Percentiles rank a stretch among this genome's conserved stretches.
Conservation (phyloP, 1,140 invertebrate genomes). For the Bombus terrestris region DNA sequence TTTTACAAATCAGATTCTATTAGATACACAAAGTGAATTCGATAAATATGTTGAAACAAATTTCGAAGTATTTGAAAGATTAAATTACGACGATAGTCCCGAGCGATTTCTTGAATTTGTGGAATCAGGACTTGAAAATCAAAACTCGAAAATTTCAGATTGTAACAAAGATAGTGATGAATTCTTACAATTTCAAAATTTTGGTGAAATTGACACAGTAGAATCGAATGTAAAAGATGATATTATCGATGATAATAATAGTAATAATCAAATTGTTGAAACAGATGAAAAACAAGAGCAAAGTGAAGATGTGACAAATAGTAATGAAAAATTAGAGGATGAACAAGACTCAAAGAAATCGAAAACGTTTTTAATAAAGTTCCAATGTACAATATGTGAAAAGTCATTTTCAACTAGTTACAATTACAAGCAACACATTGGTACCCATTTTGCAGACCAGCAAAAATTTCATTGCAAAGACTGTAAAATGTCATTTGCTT, state of each 20-base stretch:
- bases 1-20: slow-evolving; percentile 60
- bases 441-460: slow-evolving; percentile 76
- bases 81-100: slow-evolving; percentile 64
- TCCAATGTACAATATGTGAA: slow-evolving; percentile 73
- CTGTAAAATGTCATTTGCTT: slow-evolving; percentile 76
- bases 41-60: slow-evolving; percentile 64
- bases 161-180: slow-evolving; percentile 39
- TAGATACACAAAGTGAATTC: slow-evolving; percentile 59
- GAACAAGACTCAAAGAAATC: slow-evolving; percentile 43
- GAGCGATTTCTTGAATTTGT: slow-evolving; percentile 72
- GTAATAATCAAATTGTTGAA: not conserved
- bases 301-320: not conserved
- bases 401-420: slow-evolving; percentile 75
- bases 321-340: slow-evolving; percentile 19
- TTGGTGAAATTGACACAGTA: slow-evolving; percentile 16
- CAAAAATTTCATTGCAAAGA: slow-evolving; percentile 79
- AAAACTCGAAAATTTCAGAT: slow-evolving; percentile 32
- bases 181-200: slow-evolving; percentile 50
- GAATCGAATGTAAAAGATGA: slow-evolving; percentile 31
- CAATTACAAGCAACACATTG: slow-evolving; percentile 78
- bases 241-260: slow-evolving; percentile 23
- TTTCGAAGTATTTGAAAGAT: slow-evolving; percentile 70
- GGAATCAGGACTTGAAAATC: slow-evolving; percentile 48
- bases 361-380: slow-evolving; percentile 65
- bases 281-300: slow-evolving; percentile 10